phyloP scores from a whole-genome alignment of 2,113 vertebrate genomes.

The Archocentrus centrarchus region DNA sequence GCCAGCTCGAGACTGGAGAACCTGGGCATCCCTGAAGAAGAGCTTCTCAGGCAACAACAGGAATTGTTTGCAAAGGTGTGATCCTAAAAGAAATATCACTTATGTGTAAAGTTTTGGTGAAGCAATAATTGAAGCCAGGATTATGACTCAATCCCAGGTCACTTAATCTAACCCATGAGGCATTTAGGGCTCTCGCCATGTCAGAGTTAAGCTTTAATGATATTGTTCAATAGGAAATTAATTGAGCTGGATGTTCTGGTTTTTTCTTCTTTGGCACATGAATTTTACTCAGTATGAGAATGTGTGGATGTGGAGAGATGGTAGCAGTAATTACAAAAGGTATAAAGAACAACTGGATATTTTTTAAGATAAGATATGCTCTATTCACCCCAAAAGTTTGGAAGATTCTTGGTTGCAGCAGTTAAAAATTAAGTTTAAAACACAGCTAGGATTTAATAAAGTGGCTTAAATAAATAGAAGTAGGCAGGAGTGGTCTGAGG shows the following conservation, averaged over 20 bases:
- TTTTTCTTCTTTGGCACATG: too few relatives aligned
- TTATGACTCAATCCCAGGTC: neutral
- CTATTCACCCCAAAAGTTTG: too few relatives aligned
- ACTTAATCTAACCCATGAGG: neutral
- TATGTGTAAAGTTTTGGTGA: neutral
- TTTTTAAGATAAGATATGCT: too few relatives aligned
- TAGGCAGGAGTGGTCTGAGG: too few relatives aligned
- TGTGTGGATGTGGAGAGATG: too few relatives aligned
- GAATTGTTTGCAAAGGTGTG: constrained; percentile 98
- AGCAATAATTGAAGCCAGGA: neutral
- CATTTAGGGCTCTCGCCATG: neutral
- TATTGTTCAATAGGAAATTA: too few relatives aligned
- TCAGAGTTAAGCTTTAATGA: too few relatives aligned
- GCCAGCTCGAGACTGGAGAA: constrained; percentile 97
- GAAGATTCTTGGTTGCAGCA: too few relatives aligned
- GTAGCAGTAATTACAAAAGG: too few relatives aligned
- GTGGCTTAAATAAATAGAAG: neutral
- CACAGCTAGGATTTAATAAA: neutral
- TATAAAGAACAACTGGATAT: too few relatives aligned
- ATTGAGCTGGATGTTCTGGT: too few relatives aligned
- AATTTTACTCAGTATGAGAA: too few relatives aligned
- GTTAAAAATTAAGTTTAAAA: neutral
- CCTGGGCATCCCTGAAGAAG: constrained; percentile 97
- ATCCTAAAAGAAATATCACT: neutral
- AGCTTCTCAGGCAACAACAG: constrained; percentile 96